Base-by-base conservation (phyloP, 92 coral and sea anemone genomes). In the Parazoanthus atlanticus region DNA sequence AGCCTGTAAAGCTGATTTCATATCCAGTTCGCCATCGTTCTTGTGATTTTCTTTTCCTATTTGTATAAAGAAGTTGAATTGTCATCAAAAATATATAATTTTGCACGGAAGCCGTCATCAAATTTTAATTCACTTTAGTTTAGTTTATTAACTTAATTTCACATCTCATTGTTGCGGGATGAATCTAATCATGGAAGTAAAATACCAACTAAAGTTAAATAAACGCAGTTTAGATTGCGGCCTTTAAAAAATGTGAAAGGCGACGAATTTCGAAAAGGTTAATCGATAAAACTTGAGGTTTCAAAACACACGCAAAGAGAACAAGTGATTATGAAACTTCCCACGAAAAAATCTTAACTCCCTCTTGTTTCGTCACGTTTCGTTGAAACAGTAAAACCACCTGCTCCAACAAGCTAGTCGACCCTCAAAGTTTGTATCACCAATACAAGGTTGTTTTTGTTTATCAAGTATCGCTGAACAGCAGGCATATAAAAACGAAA, bases 111-210 rank as follows among this genome's bases (percentile, higher is more conserved):
- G 86, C 65, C 32, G 31, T 73, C 91, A 90, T 92, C 61, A 92
- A 92, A 86, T 76, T 95, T 95, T 93, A 88, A 95, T 95, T 93
- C 86, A 89, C 89, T 65, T 70, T 29, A 43, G 77, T 87, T 43
- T 70, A 91, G 78, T 88, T 43, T 71, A 91, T 94, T 94, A 89
- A 85, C 84, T 88, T 85, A 91, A 88, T 88, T 92, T 86, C 86
- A 70, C 81, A 85, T 86, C 73, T 82, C 81, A 93, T 92, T 93
- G 95, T 91, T 38, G 66, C 79, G 74, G 72, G 85, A 84, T 69
- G 77, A 12, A 40, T 43, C 78, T 71, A 46, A 84, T 84, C 79
- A 84, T 84, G 74, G 61, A 12, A 84, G 67, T 46, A 70, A 84
- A 84, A 23, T 29, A 84, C 74, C 78, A 16, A 7, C 87, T 84